Evolutionary conservation across 2,113 vertebrate species (phyloP), one percentile per base, ranked within the genome.

Genomic region (Ceyx margarethae): DNA sequence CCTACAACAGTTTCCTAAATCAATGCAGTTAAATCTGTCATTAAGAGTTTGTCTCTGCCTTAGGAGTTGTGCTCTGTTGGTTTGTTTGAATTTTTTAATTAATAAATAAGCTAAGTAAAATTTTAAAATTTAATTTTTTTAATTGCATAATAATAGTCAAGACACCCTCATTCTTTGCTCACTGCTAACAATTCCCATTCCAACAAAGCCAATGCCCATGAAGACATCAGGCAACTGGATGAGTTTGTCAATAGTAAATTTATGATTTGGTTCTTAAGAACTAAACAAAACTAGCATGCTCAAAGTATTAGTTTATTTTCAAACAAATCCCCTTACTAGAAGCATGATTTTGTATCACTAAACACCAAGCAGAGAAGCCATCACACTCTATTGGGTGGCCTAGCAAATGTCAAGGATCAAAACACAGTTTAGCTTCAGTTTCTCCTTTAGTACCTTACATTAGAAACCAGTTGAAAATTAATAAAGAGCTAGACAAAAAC

Each of bases 21-120:
- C 0, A 0, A 10, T 33, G 26, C 0, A 1, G 57, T 83, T 60
- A 62, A 81, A 69, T 48, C 10, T 1, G 2, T 53, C 26, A 33
- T 19, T 7, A 64, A 18, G 64, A 82, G 71, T 80, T 46, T 66
- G 45, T 8, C 46, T 62, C 51, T 74, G 31, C 7, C 35, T 75
- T 29, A 48, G 14, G 15, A 85, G 8, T 5, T 40, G 17, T 50
- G 46, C 23, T 12, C 5, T 42, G 11, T 61, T 15, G 28, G 37
- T 19, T 45, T 31, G 4, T 17, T 3, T 20, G 37, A 37, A 31
- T 60, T 40, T 56, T 31, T 56, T n/a, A 19, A 31, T 35, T 16
- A 33, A 74, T 14, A 60, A 40, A 40, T 57, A 37, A 65, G 20
- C 31, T 46, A 73, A 86, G 9, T 35, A 16, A 29, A 26, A 78